phyloP scores from a whole-genome alignment of 2,888 invertebrate genomes.

The Rotaria socialis region DNA sequence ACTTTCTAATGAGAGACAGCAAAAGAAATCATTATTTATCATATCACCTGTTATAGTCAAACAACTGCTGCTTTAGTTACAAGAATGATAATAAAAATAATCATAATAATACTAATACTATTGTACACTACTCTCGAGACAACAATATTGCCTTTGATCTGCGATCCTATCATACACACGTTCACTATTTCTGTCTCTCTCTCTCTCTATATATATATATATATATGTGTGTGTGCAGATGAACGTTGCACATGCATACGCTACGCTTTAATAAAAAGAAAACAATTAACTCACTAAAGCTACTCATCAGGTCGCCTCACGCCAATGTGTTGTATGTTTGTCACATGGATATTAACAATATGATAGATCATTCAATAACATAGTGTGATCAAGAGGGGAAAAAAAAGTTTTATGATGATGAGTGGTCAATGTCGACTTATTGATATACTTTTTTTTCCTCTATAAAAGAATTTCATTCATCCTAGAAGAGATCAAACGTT shows the following conservation, averaged over 20 bases:
- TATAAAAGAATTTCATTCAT: not conserved
- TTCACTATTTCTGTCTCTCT: no score
- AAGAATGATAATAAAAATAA: conserved; percentile 14
- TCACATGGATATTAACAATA: not conserved
- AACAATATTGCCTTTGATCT: conserved; percentile 7
- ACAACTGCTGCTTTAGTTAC: not conserved
- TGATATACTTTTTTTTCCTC: not conserved
- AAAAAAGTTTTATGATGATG: conserved; percentile 7
- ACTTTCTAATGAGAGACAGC: not conserved
- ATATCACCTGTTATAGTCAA: not conserved
- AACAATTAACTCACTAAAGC: not conserved
- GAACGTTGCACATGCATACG: not conserved
- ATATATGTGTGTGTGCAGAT: not conserved
- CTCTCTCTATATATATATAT: not conserved
- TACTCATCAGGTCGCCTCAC: not conserved
- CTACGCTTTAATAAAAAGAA: not conserved
- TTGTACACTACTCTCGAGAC: not conserved
- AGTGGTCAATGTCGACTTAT: conserved; percentile 1
- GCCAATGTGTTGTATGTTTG: conserved; percentile 21
- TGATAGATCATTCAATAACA: not conserved
- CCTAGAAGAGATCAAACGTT: conserved; percentile 10
- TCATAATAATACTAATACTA: conserved; percentile 4
- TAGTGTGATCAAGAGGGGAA: not conserved
- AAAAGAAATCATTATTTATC: not conserved
- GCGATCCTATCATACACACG: not conserved